These are phyloP conservation scores for Manis javanica DNA, from an alignment of 2,797 vertebrate genomes.

Conservation along the genomic window DNA sequence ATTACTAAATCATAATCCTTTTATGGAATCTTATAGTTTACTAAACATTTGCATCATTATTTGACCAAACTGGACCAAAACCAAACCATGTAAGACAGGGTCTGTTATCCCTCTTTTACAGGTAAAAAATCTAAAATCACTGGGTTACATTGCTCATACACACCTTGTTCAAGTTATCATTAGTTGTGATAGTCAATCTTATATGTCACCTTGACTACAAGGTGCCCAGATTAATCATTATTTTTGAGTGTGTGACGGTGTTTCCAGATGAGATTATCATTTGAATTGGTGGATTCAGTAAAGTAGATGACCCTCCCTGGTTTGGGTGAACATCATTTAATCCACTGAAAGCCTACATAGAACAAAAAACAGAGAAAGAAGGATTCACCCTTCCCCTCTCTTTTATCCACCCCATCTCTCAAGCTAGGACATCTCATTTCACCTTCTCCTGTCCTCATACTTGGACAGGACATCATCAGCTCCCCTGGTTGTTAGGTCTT, in stretches of 20 bases:
- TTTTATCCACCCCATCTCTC: not conserved
- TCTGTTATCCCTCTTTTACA: not conserved
- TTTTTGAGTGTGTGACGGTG: not conserved
- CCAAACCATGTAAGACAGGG: not conserved
- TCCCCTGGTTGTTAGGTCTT: not conserved
- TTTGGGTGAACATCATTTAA: not conserved
- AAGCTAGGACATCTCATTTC: not conserved
- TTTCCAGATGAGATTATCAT: not conserved
- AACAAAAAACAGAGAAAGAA: not conserved
- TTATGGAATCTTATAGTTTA: constrained; percentile 40
- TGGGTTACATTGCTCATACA: not conserved
- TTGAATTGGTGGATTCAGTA: not conserved
- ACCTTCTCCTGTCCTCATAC: not conserved
- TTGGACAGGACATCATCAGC: not conserved
- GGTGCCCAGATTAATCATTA: not conserved
- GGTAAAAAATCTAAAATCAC: not conserved
- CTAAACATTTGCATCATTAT: constrained; percentile 41
- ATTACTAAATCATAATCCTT: constrained; percentile 54
- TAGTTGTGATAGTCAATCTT: not conserved
- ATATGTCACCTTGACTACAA: not conserved
- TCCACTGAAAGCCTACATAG: not conserved
- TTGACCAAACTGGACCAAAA: not conserved
- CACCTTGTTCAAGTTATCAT: not conserved
- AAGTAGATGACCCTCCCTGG: not conserved
- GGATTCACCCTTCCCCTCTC: not conserved